phyloP scores from a whole-genome alignment of 2,113 vertebrate species.

The Panthera uncia region DNA sequence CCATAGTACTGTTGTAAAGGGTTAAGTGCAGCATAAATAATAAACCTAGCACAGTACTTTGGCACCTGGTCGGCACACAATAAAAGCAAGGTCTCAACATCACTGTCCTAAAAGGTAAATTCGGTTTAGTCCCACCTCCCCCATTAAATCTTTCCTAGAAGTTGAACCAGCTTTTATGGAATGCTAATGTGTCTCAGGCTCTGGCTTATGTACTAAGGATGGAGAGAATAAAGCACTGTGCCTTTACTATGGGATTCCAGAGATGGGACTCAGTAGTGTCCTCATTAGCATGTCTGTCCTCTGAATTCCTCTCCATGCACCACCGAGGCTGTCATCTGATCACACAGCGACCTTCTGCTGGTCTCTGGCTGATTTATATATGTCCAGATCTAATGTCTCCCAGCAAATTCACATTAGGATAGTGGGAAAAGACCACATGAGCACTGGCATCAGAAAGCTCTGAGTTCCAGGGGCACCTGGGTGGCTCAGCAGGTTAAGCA shows the following conservation, averaged over 20 bases:
- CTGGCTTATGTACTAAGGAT: neutral
- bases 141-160: neutral
- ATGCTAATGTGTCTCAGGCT: neutral
- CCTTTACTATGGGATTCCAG: neutral
- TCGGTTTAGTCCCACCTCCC: neutral
- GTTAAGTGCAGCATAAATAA: neutral
- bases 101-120: neutral
- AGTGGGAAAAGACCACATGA: neutral
- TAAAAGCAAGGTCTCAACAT: neutral
- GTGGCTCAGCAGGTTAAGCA: too few relatives aligned
- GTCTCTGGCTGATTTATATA: constrained; percentile 52
- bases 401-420: neutral
- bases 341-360: constrained; percentile 59
- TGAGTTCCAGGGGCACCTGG: neutral
- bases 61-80: accelerated
- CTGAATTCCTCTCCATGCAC: neutral
- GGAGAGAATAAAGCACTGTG: neutral
- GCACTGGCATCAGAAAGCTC: neutral
- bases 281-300: neutral
- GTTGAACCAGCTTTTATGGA: neutral
- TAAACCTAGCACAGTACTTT: accelerated
- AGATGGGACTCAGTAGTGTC: neutral
- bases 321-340: constrained; percentile 35
- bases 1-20: neutral
- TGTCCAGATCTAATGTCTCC: constrained; percentile 4